Percentiles rank a stretch among this genome's conserved stretches.
Evolutionary conservation across 1,140 invertebrate species (phyloP).

Genomic region (Philopotamus ludificatus): DNA sequence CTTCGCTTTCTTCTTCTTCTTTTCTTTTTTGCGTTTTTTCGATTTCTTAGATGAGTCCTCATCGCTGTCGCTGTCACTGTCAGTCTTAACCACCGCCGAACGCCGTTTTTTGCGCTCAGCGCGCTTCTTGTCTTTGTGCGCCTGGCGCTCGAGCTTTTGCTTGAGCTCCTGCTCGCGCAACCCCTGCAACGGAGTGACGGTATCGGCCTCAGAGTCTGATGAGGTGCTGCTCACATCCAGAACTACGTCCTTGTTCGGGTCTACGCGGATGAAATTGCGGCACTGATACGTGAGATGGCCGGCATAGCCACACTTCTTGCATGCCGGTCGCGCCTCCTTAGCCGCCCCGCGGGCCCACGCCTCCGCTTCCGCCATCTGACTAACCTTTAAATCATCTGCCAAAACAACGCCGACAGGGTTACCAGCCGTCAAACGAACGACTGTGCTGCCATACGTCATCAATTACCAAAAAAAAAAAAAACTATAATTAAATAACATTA

Average conservation of each 20-base stretch:
- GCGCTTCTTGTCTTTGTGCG: constrained; percentile 50
- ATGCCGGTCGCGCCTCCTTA: constrained; percentile 77
- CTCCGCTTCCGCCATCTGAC: neutral
- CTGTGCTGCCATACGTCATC: too few species aligned
- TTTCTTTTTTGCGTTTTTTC: constrained; percentile 34
- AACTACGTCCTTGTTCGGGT: constrained; percentile 85
- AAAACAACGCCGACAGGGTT: too few species aligned
- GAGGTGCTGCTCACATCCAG: constrained; percentile 95
- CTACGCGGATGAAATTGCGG: constrained; percentile 90
- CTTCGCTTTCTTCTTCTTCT: constrained; percentile 31
- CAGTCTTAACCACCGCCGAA: neutral
- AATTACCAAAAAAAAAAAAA: too few species aligned
- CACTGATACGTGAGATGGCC: constrained; percentile 97
- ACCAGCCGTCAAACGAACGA: too few species aligned
- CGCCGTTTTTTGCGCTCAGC: constrained; percentile 46
- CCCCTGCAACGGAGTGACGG: constrained; percentile 77
- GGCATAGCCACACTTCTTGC: constrained; percentile 91
- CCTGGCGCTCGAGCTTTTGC: constrained; percentile 56
- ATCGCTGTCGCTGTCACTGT: neutral
- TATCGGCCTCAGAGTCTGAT: constrained; percentile 81
- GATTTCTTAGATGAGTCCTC: constrained; percentile 2
- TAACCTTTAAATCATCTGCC: too few species aligned
- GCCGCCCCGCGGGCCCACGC: neutral
- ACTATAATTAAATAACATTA: too few species aligned
- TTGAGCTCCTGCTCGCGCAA: constrained; percentile 74